A percentile compares a stretch with the other conserved stretches of the same genome.
These are phyloP conservation scores for Metridium senile DNA, from an alignment of 92 coral and sea anemone genomes.

Conservation along the genomic window DNA sequence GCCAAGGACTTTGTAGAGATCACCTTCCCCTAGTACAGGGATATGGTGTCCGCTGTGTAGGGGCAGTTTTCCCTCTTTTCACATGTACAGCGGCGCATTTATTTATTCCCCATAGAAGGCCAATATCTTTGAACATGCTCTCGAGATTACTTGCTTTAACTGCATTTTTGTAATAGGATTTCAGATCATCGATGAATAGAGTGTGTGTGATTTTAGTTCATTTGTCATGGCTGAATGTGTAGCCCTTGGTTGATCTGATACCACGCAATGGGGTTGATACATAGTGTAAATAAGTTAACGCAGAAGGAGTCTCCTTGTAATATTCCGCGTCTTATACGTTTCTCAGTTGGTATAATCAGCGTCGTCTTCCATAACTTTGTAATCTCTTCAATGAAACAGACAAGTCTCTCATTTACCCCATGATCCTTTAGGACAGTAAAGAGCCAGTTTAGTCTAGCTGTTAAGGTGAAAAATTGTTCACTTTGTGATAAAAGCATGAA, in stretches of 20 bases:
- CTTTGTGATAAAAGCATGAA: no score
- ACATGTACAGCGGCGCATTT: no score
- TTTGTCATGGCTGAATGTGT: slow-evolving; percentile 12
- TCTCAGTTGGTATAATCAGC: not conserved
- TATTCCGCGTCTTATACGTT: slow-evolving; percentile 1
- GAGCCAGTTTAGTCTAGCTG: slow-evolving; percentile 22
- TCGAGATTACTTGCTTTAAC: no score
- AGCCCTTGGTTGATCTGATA: slow-evolving; percentile 17
- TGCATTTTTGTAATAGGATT: not conserved
- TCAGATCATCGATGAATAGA: slow-evolving; percentile 15
- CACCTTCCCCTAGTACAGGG: slow-evolving; percentile 18
- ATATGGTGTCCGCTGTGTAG: no score
- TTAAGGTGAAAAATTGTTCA: no score
- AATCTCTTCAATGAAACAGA: slow-evolving; percentile 11
- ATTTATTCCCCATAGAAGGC: no score
- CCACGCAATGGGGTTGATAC: slow-evolving; percentile 32
- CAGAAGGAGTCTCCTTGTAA: no score
- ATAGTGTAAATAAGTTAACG: slow-evolving; percentile 15
- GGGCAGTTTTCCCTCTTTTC: no score
- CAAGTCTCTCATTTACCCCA: slow-evolving; percentile 14
- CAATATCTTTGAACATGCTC: no score
- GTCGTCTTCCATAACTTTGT: not conserved
- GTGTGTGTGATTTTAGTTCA: slow-evolving; percentile 4
- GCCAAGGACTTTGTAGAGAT: slow-evolving; percentile 5
- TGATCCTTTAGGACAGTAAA: slow-evolving; percentile 1